Evolutionary conservation across 2,797 vertebrate species (phyloP).

Genomic region (Caiman crocodilus): DNA sequence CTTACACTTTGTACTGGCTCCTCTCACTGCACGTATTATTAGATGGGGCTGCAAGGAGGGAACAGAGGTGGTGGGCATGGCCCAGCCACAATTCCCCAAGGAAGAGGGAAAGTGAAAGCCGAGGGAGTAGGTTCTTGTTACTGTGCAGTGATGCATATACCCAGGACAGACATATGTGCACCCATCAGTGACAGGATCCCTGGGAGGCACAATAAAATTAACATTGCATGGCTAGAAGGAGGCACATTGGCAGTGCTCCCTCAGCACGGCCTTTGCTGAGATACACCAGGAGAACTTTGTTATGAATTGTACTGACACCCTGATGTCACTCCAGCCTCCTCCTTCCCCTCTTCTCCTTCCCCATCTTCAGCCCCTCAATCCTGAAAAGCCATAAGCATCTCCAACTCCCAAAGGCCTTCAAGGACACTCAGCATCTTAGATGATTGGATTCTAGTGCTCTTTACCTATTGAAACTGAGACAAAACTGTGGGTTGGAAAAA

Average conservation of each 20-base stretch:
- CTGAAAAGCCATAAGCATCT: constrained; percentile 6
- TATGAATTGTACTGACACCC: not conserved
- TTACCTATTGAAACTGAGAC: not conserved
- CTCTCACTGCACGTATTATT: constrained; percentile 73
- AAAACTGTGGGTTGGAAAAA: not conserved
- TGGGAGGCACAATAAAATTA: constrained; percentile 76
- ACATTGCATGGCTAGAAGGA: constrained; percentile 65
- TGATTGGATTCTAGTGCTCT: too few species aligned
- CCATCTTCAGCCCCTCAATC: not conserved
- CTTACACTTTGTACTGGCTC: constrained; percentile 72
- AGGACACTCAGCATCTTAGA: constrained; percentile 56
- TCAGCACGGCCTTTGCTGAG: constrained; percentile 32
- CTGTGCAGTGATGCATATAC: constrained; percentile 34
- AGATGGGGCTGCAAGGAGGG: constrained; percentile 57
- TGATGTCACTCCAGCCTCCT: constrained; percentile 22
- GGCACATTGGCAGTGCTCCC: constrained; percentile 31
- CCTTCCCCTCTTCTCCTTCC: not conserved
- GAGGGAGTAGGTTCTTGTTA: constrained; percentile 3
- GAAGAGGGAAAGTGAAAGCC: not conserved
- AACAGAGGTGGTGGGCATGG: not conserved
- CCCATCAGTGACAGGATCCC: constrained; percentile 71
- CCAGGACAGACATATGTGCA: constrained; percentile 27
- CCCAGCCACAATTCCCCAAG: not conserved
- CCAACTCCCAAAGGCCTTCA: constrained; percentile 47
- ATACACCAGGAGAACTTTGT: constrained; percentile 22